Conservation (phyloP, 92 coral and sea anemone genomes). For the Porites evermanni region DNA sequence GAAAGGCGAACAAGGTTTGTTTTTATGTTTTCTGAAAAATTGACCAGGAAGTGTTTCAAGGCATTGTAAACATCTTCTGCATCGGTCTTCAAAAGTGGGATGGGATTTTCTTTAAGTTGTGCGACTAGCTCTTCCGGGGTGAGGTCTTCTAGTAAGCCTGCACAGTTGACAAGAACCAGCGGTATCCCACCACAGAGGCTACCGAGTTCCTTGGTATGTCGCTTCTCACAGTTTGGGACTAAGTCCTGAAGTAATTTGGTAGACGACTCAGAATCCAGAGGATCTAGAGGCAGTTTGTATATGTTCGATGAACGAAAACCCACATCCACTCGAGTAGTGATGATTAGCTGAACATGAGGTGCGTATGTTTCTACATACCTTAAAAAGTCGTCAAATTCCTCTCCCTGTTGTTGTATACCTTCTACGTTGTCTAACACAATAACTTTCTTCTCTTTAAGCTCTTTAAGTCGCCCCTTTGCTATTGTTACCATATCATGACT, state of each 20-base stretch:
- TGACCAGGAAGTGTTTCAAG: neutral
- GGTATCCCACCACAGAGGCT: slow-evolving; percentile 26
- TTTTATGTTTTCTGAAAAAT: neutral
- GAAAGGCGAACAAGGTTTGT: slow-evolving; percentile 1
- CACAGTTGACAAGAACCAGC: slow-evolving; percentile 12
- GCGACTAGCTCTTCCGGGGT: neutral
- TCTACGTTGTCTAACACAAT: slow-evolving; percentile 66
- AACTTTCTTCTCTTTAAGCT: slow-evolving; percentile 19
- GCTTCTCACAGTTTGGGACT: neutral
- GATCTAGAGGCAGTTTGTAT: neutral
- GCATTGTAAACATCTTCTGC: neutral
- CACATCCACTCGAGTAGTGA: slow-evolving; percentile 22
- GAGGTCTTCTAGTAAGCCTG: neutral
- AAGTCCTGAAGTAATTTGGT: neutral
- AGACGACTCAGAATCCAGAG: slow-evolving; percentile 2
- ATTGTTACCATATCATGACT: slow-evolving; percentile 39
- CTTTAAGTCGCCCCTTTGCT: slow-evolving; percentile 15
- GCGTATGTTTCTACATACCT: neutral
- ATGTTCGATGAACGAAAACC: slow-evolving; percentile 17
- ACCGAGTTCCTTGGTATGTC: neutral
- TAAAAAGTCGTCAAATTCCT: slow-evolving; percentile 7
- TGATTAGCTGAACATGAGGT: slow-evolving; percentile 2
- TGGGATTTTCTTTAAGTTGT: neutral
- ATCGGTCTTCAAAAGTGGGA: neutral
- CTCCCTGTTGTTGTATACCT: slow-evolving; percentile 39